Evolutionary conservation across 2,888 invertebrate species (phyloP), one percentile per base, ranked within the genome.

Genomic region (Drosophila cracens): DNA sequence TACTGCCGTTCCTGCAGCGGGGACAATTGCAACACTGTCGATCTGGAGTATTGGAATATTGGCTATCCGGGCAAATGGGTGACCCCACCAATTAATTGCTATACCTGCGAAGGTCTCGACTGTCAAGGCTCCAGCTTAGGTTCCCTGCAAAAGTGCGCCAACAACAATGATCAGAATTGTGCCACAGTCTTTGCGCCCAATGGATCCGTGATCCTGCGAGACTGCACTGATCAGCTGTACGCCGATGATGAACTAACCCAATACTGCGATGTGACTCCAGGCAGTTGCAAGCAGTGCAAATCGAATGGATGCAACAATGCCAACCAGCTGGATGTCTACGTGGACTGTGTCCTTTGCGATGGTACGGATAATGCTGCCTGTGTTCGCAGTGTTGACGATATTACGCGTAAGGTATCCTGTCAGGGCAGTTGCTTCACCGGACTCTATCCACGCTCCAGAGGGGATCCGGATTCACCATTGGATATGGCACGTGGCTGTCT

Each of bases 11-110:
- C 76, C 10, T 92, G 92, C 62, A 31, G 54, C 10, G 60, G 73
- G 0, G 83, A 92, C 51, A 91, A 91, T 46, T 92, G 92, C 70
- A 92, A 92, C 29, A 70, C 79, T 7, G 85, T 79, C 13, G 87
- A 92, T 61, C 74, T 92, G 1, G 64, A 46, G 3, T 57, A 51
- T 29, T 66, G 58, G 33, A 79, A 77, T 18, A 90, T 92, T 40
- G 92, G 92, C 1, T 91, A 91, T 72, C 91, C 92, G 0, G 90
- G 90, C n/a, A 82, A 82, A 10, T 92, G 92, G 92, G 79, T 76
- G 18, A 87, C 67, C 5, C 70, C 86, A 1, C 92, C 93, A 0
- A 74, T 92, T 2, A 91, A 90, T 16, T 92, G 92, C 56, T 87
- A 86, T 31, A 76, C 75, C 11, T 92, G 92, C 60, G 57, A 73